Evolutionary conservation across 92 coral and sea anemone genomes (phyloP), one percentile per base, ranked within the genome.

Genomic region (Parazoanthus atlanticus): DNA sequence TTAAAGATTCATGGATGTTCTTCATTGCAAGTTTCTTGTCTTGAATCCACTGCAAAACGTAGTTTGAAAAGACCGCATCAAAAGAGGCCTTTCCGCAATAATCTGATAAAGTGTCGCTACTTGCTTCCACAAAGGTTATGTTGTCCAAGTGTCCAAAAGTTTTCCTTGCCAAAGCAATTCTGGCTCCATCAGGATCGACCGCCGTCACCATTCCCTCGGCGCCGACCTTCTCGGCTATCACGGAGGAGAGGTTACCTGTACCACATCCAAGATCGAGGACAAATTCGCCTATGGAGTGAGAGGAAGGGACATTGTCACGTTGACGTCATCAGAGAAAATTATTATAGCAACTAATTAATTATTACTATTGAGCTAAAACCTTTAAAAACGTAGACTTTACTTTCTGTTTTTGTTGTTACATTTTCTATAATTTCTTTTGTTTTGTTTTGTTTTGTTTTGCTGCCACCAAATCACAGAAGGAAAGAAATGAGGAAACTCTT

Each of bases 181-280:
- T 67, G 31, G 10, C 31, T 29, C 3, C 13, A 10, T 67, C 74
- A 25, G 74, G 74, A 67, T 67, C 74, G 6, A 67, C 74, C 32
- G 32, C 74, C 31, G 15, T 29, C 31, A 67, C 74, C 31, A 17
- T n/a, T 67, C 74, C 74, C 31, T 67, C 13, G 74, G 30, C 31
- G 31, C 74, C 10, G 19, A 67, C 31, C 74, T 29, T 67, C 25
- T n/a, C 19, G 74, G 74, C 74, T 29, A 67, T n/a, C 28, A 67
- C 32, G 30, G 74, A 25, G 74, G 74, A 67, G 31, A 67, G 74
- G 33, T 67, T 25, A 12, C 74, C 74, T 16, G 74, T 67, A 8
- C 74, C 74, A 67, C 74, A 67, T n/a, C 74, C 74, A 67, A 67
- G 74, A 26, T 67, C 74, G 74, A 67, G 74, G 0, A 67, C 74